Base-by-base conservation (phyloP, 2,113 vertebrate genomes). In the Pelodiscus sinensis region DNA sequence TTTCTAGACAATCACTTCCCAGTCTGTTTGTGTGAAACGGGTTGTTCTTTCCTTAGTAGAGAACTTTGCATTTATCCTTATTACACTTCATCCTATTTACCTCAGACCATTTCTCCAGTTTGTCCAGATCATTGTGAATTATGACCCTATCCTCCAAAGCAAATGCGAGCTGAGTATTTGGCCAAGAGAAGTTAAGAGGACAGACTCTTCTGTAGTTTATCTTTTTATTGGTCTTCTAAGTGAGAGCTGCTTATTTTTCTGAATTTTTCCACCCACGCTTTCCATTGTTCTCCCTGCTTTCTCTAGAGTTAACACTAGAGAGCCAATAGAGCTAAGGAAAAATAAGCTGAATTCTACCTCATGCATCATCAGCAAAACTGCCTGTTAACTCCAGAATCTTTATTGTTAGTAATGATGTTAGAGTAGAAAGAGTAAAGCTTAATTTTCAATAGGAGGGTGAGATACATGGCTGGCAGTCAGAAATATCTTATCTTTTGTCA, bases 371-470 rank as follows among this genome's bases (percentile, higher is more conserved):
- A 84, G 68, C 90, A 87, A 89, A 78, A 71, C 3, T 21, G 24
- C 3, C 16, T 4, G 8, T 60, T 79, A 60, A 60, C 25, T 88
- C 82, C 90, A 80, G 56, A 84, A 65, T 73, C 62, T 93, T 93
- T 92, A 58, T 85, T 90, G 58, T 11, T 85, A 57, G 65, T 89
- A 92, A 38, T 44, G 0, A 58, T 95, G 62, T 58, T 92, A 54
- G 90, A 90, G 51, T 80, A 87, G 86, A 90, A 96, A 87, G 21
- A 81, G 82, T 29, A 62, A 18, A 90, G 51, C 8, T 89, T 96
- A 88, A 86, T 93, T 95, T 95, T 86, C 68, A 87, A 87, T 91
- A 90, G 94, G 87, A 84, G 85, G 38, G 55, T 81, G 82, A 68
- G 55, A 35, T 79, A 80, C 89, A 91, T 87, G 85, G 88, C 78